Evolutionary conservation across 2,888 invertebrate genomes (phyloP), one percentile per base, ranked within the genome.

Genomic region (Sesia bembeciformis): DNA sequence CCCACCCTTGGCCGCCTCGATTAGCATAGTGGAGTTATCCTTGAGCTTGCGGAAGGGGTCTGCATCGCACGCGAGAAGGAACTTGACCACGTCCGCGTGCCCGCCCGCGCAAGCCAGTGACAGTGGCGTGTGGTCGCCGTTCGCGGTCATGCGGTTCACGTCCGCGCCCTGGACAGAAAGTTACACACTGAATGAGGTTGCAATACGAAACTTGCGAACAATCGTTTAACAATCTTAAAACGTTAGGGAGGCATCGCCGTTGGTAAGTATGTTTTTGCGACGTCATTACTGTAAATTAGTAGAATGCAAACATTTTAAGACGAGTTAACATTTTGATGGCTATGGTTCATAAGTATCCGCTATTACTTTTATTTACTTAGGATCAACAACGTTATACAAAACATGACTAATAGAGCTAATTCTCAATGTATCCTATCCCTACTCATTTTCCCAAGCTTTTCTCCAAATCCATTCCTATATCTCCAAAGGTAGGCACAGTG

Each of bases 1-100:
- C 0, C 99, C 99, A 53, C 98, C 98, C 87, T 98, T 98, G 52
- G 99, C 96, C 53, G 98, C 99, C 87, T 99, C 99, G 69, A 99
- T 98, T 65, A 99, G 91, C 95, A 98, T 99, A 54, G 98, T 98
- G 58, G 98, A 97, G 82, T 98, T 98, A 88, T 99, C 99, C 91
- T 98, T 98, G 53, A 99, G 92, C 88, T 97, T 98, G 89, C 98
- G 97, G 84, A 96, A 96, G 53, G 98, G 97, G 90, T 99, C 97
- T 50, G 98, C 98, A 66, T 96, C 95, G 85, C 96, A 94, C 54
- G 95, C 93, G 59, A 99, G 91, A 61, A 99, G 91, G 71, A 97
- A 91, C 88, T 98, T 97, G 39, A 98, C 98, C 53, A 98, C 97
- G 63, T 95, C 93, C 63, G 96, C 92, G 87, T 98, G 98, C 3